These are phyloP conservation scores for Aleiodes sp. DNA, from an alignment of 1,140 invertebrate species.

Conservation along the genomic window DNA sequence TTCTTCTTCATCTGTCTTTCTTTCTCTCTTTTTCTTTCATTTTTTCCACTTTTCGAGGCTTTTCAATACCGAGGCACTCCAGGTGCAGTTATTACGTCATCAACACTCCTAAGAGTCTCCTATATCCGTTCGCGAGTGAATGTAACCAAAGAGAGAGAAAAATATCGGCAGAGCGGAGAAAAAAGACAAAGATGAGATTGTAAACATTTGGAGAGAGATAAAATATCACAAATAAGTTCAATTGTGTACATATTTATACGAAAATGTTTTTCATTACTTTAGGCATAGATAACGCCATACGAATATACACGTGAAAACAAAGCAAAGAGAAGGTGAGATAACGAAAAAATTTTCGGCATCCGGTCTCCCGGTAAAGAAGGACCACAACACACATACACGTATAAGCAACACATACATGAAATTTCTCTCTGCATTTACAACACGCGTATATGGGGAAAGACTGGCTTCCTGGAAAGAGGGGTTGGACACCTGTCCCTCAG, in stretches of 20 bases:
- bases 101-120: neutral
- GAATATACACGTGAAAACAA: neutral
- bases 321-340: neutral
- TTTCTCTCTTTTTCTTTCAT: neutral
- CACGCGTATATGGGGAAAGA: constrained; percentile 46
- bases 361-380: constrained; percentile 13
- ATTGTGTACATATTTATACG: too few species aligned
- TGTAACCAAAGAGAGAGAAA: neutral
- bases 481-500: constrained; percentile 64
- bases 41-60: neutral
- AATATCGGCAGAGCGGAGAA: too few species aligned
- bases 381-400: neutral
- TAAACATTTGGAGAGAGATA: too few species aligned
- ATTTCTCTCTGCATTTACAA: constrained; percentile 26
- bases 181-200: too few species aligned
- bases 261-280: too few species aligned
- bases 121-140: neutral
- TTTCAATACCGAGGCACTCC: neutral
- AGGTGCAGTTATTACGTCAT: neutral
- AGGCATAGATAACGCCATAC: neutral
- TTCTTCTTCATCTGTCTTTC: too few species aligned
- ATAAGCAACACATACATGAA: neutral
- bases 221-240: too few species aligned
- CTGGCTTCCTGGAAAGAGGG: constrained; percentile 62
- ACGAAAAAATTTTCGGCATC: constrained; percentile 25